Evolutionary conservation across 2,888 invertebrate species (phyloP), one percentile per base, ranked within the genome.

Genomic region (Loripinus fragilis): DNA sequence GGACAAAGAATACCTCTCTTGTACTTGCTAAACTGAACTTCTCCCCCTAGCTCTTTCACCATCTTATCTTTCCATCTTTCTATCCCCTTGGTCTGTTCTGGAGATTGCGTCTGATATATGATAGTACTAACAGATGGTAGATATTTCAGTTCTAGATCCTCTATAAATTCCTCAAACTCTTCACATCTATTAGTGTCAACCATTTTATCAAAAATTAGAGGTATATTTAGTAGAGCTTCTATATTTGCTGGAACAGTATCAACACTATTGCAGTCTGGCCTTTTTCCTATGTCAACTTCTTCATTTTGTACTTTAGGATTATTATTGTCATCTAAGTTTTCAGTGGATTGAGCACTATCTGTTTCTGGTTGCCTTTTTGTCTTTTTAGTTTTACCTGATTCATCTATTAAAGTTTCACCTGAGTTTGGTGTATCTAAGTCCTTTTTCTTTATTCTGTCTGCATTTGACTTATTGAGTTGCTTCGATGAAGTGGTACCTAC

Each of bases 11-110:
- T 94, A 96, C 96, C 95, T 95, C 95, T 93, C 91, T 95, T 95
- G 90, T 95, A 95, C 85, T 93, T 92, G 71, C 95, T 93, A 91
- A 97, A 97, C 70, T 95, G 96, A 28, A 23, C 95, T 86, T 95
- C 93, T 10, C 97, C 97, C 88, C 97, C 97, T 88, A 96, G 93
- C 91, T 96, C 95, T 79, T 94, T 94, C 76, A 96, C 96, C 94
- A 96, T 95, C 81, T 94, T 95, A 71, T 95, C 93, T 90, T 96
- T 95, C 97, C 97, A 97, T 85, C 95, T 95, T 75, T 95, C 95
- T 68, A 97, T 94, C 20, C 95, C 94, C 71, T 93, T 92, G 83
- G 93, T 95, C 0, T 95, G 95, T 68, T 95, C 94, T 41, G 95
- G 95, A 0, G 96, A 95, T 95, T 96, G 95, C 12, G 96, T 96